Percentiles rank a stretch among this genome's conserved stretches.
These are phyloP conservation scores for Punctoribates punctum DNA, from an alignment of 2,888 invertebrate genomes.

Conservation along the genomic window DNA sequence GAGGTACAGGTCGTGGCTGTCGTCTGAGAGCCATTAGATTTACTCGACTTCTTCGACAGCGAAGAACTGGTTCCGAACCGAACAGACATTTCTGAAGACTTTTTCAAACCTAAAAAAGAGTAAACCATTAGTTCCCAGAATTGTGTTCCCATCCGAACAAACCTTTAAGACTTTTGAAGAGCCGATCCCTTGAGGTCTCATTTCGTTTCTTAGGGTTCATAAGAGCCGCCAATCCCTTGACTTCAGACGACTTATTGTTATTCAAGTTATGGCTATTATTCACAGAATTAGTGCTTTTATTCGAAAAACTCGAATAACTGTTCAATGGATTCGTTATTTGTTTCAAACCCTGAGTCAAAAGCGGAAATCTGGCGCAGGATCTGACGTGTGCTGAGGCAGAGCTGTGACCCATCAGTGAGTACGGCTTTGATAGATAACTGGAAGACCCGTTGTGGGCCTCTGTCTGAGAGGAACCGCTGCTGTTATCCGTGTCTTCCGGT, in stretches of 20 bases:
- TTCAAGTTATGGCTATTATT: constrained; percentile 42
- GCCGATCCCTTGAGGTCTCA: constrained; percentile 47
- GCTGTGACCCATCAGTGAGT: not conserved
- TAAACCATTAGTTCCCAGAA: not conserved
- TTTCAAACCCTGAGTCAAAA: constrained; percentile 39
- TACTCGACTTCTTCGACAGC: not conserved
- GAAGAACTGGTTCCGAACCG: constrained; percentile 8
- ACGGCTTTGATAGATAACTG: not conserved
- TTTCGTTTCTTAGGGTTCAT: constrained; percentile 43
- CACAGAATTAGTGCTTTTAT: constrained; percentile 41
- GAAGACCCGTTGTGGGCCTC: not conserved
- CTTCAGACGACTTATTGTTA: constrained; percentile 6
- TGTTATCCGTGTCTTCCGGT: constrained; percentile 25
- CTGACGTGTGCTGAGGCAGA: constrained; percentile 40
- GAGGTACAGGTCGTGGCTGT: constrained; percentile 7
- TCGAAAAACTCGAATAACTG: not conserved
- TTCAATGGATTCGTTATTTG: constrained; percentile 20
- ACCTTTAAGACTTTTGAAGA: constrained; percentile 48
- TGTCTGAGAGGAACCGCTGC: constrained; percentile 8
- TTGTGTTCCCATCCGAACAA: too few species aligned
- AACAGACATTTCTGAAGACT: constrained; percentile 43
- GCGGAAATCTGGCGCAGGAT: constrained; percentile 47
- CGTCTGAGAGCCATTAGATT: not conserved
- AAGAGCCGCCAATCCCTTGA: constrained; percentile 30
- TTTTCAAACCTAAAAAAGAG: constrained; percentile 42